Conservation (phyloP, 2,113 vertebrate species). For the Piaya cayana region DNA sequence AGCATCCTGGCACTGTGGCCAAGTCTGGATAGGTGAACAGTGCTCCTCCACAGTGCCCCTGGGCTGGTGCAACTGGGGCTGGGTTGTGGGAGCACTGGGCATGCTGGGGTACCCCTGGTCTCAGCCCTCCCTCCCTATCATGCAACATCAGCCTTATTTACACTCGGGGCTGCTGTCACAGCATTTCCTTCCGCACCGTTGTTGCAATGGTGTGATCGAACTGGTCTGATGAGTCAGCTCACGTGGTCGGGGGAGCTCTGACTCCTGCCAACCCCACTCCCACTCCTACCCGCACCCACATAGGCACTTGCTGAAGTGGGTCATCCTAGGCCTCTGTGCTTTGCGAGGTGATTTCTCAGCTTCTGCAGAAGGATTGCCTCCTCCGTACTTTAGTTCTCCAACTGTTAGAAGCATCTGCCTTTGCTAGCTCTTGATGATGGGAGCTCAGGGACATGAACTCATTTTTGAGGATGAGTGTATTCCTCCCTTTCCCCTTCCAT, state of each 20-base stretch:
- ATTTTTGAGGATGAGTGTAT: not conserved
- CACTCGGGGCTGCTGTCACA: fast-evolving
- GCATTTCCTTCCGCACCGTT: not conserved
- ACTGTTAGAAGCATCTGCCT: conserved; percentile 17
- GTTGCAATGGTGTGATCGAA: not conserved
- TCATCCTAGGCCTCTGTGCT: not conserved
- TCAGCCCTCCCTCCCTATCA: not conserved
- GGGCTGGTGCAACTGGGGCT: fast-evolving
- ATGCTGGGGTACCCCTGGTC: not conserved
- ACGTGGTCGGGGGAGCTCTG: not conserved
- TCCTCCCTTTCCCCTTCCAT: not conserved
- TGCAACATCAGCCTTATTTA: fast-evolving
- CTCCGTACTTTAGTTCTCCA: not conserved
- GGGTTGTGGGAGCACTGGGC: not conserved
- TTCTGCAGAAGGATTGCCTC: not conserved
- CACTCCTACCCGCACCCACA: not conserved
- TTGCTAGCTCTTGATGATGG: fast-evolving
- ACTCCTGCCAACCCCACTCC: not conserved
- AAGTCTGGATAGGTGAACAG: not conserved
- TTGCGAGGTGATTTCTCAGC: not conserved
- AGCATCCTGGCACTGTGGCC: not conserved
- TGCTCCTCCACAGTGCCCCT: not conserved
- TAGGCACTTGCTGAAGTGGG: not conserved
- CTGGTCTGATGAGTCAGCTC: not conserved
- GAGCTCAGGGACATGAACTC: not conserved